Percentiles rank a stretch among this genome's conserved stretches.
Conservation (phyloP, 2,888 invertebrate genomes). For the Leptothorax acervorum region DNA sequence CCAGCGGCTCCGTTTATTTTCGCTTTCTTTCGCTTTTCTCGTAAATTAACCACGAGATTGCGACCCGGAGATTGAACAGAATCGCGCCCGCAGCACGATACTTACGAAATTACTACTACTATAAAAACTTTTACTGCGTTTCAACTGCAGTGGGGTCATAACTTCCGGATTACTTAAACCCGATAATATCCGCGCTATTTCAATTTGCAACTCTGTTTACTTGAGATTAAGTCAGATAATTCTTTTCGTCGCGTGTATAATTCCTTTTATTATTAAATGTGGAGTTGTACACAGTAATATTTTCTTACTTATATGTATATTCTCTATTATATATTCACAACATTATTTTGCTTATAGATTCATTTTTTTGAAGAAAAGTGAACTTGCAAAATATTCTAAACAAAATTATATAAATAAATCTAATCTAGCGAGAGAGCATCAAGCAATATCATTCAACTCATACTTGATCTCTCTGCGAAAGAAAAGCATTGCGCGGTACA, state of each 20-base stretch:
- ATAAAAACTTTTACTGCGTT: slow-evolving; percentile 40
- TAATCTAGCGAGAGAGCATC: background rate
- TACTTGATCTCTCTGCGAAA: background rate
- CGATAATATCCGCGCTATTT: slow-evolving; percentile 12
- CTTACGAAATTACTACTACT: background rate
- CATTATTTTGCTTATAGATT: slow-evolving; percentile 9
- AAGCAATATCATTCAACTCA: slow-evolving; percentile 3
- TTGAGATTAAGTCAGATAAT: slow-evolving; percentile 22
- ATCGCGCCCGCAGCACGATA: background rate
- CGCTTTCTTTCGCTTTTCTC: background rate
- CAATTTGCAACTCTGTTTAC: slow-evolving; percentile 15
- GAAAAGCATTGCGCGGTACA: slow-evolving; percentile 14
- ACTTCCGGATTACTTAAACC: background rate
- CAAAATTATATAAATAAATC: slow-evolving; percentile 17
- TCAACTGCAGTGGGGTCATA: background rate
- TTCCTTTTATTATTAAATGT: background rate
- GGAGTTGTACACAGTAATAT: background rate
- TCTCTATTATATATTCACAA: background rate
- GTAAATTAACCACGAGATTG: slow-evolving; percentile 27
- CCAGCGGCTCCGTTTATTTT: slow-evolving; percentile 27
- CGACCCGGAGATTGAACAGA: slow-evolving; percentile 25
- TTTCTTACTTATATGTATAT: background rate
- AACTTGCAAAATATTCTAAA: slow-evolving; percentile 8
- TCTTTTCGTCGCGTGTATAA: background rate
- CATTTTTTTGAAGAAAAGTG: background rate